Conservation (phyloP, 2,113 vertebrate genomes). For the Pelvicachromis taeniatus region DNA sequence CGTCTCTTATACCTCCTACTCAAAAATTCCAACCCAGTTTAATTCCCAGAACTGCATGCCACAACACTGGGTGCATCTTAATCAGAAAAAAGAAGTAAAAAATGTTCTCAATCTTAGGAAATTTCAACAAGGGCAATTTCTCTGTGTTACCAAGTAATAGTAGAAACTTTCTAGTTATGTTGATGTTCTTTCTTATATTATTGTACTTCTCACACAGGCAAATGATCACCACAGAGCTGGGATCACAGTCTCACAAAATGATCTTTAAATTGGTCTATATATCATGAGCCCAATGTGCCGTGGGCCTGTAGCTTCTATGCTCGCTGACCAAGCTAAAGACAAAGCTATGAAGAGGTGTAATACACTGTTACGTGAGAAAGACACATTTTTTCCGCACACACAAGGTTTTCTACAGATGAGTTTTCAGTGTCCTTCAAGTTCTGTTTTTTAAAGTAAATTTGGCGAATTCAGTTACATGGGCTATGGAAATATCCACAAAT, state of each 20-base stretch:
- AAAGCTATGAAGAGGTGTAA: neutral
- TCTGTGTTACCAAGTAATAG: neutral
- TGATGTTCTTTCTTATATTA: neutral
- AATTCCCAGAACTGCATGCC: neutral
- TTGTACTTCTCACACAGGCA: neutral
- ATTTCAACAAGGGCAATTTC: neutral
- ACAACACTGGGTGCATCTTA: neutral
- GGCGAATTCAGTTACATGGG: neutral
- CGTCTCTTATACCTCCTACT: neutral
- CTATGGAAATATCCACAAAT: neutral
- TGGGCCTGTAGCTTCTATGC: neutral
- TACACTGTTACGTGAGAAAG: neutral
- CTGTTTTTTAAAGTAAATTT: neutral
- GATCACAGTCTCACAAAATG: constrained; percentile 9
- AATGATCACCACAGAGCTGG: neutral
- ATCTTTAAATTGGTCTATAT: constrained; percentile 14
- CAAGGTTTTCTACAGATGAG: neutral
- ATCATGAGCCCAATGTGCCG: constrained; percentile 11
- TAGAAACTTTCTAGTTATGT: neutral
- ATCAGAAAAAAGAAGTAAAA: neutral
- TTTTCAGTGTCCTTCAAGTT: neutral
- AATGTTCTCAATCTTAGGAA: neutral
- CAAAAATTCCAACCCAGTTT: neutral
- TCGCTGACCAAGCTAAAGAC: neutral
- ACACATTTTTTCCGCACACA: neutral